Evolutionary conservation across 2,113 vertebrate species (phyloP).

Genomic region (Sigmodon hispidus): DNA sequence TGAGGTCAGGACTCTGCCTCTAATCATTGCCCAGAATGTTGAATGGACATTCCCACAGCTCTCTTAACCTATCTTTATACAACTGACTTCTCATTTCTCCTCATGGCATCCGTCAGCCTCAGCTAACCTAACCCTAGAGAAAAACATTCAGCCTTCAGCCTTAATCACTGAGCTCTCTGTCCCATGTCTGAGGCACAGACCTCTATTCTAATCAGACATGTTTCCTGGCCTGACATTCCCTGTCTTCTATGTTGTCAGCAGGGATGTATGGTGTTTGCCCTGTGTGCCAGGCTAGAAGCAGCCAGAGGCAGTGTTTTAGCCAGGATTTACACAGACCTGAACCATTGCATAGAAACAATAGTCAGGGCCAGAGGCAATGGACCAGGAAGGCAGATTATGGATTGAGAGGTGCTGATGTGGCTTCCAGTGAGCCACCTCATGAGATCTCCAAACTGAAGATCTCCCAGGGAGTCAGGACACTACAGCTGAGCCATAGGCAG

Average conservation of each 20-base stretch:
- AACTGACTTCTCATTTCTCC: background rate
- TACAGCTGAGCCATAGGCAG: rapidly evolving
- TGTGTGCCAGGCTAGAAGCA: background rate
- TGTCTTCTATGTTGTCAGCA: background rate
- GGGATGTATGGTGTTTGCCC: background rate
- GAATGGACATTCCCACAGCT: no score
- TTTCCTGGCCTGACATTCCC: rapidly evolving
- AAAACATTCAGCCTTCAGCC: background rate
- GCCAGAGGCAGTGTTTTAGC: background rate
- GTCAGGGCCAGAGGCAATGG: rapidly evolving
- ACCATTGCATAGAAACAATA: background rate
- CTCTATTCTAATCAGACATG: rapidly evolving
- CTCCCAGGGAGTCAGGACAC: background rate
- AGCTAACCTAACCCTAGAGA: background rate
- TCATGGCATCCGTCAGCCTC: background rate
- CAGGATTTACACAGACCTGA: background rate
- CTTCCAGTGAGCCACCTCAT: no score
- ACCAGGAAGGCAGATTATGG: rapidly evolving
- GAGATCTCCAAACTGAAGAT: no score
- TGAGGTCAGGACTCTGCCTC: background rate
- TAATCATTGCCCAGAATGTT: rapidly evolving
- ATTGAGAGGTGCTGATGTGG: no score
- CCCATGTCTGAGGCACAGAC: background rate
- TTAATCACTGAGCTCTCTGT: rapidly evolving
- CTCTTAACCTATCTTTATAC: background rate